Conservation (phyloP, 2,797 vertebrate genomes). For the Rhadinocentrus ornatus region DNA sequence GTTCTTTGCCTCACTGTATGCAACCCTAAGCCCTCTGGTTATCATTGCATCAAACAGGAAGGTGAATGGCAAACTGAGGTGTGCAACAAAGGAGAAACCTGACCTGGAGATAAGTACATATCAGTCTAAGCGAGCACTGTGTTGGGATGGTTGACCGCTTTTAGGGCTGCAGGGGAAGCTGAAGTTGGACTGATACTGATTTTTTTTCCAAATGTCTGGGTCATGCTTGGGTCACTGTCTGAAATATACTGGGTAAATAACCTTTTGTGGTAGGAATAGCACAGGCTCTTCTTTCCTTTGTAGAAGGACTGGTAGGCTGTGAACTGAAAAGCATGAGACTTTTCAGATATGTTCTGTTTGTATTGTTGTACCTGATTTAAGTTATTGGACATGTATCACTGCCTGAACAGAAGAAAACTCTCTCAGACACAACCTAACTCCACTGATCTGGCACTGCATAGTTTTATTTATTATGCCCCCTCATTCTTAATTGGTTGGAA, state of each 20-base stretch:
- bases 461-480: constrained; percentile 43
- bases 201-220: constrained; percentile 3
- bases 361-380: background rate
- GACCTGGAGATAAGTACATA: constrained; percentile 31
- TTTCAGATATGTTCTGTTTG: constrained; percentile 10
- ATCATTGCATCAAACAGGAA: constrained; percentile 82
- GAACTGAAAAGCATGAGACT: constrained; percentile 1
- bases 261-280: background rate
- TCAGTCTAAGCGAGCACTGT: constrained; percentile 49
- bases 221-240: constrained; percentile 17
- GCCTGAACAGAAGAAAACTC: constrained; percentile 23
- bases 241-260: background rate
- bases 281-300: background rate
- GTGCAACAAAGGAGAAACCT: constrained; percentile 44
- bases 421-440: constrained; percentile 34
- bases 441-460: constrained; percentile 34
- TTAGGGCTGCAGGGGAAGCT: constrained; percentile 17
- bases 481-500: constrained; percentile 56
- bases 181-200: constrained; percentile 7
- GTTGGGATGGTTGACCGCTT: constrained; percentile 11
- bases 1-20: constrained; percentile 83
- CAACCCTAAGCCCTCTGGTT: constrained; percentile 79
- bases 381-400: constrained; percentile 8
- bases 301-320: background rate
- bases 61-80: constrained; percentile 74